phyloP scores from a whole-genome alignment of 37 sponge, comb jelly and placozoan species.

The Petrosia ficiformis region DNA sequence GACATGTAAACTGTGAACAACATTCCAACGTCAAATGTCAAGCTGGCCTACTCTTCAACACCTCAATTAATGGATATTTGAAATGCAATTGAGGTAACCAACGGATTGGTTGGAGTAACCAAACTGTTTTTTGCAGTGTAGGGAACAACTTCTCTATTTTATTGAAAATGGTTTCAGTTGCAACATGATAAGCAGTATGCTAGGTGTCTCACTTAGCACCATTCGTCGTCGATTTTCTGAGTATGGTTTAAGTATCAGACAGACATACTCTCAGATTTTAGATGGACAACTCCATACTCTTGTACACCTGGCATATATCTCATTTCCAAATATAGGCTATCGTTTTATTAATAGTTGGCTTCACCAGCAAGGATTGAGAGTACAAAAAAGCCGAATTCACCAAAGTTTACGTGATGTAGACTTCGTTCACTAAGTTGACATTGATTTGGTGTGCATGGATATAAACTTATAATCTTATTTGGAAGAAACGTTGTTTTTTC shows the following conservation, averaged over 20 bases:
- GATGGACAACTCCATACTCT: neutral
- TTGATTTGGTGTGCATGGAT: no score
- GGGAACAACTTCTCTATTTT: constrained; percentile 8
- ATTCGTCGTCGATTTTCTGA: constrained; percentile 1
- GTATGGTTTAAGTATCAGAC: constrained; percentile 1
- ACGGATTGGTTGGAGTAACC: no score
- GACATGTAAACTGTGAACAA: no score
- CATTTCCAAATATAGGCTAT: constrained; percentile 5
- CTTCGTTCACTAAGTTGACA: no score
- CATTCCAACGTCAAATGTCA: no score
- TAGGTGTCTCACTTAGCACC: constrained; percentile 2
- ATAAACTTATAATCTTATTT: no score
- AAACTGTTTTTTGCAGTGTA: no score
- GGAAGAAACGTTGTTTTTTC: no score
- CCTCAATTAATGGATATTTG: no score
- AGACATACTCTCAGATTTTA: neutral
- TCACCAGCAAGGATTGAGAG: neutral
- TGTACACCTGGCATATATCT: neutral
- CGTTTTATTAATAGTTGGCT: neutral
- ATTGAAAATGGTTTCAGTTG: neutral
- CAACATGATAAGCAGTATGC: neutral
- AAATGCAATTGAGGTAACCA: no score
- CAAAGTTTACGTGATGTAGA: neutral
- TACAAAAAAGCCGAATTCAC: neutral
- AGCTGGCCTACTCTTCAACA: no score